Conservation (phyloP, 2,888 invertebrate genomes). For the Nomada flava region DNA sequence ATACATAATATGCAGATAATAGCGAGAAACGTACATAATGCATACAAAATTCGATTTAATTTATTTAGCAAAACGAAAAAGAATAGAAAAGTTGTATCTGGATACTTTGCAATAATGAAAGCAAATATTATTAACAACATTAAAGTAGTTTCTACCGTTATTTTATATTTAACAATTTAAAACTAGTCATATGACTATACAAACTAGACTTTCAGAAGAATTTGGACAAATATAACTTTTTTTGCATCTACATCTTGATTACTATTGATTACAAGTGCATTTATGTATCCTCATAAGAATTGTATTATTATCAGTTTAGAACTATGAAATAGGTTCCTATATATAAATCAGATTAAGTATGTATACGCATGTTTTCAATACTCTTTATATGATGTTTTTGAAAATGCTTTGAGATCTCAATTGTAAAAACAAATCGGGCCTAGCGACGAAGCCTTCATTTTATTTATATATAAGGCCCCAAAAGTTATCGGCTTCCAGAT, state of each 20-base stretch:
- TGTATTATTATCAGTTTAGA: slow-evolving; percentile 74
- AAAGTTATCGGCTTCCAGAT: slow-evolving; percentile 43
- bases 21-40: slow-evolving; percentile 40
- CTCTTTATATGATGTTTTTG: slow-evolving; percentile 75
- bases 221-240: slow-evolving; percentile 47
- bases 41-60: slow-evolving; percentile 30
- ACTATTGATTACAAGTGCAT: slow-evolving; percentile 76
- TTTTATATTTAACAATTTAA: slow-evolving; percentile 54
- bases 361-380: slow-evolving; percentile 63
- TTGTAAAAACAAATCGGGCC: slow-evolving; percentile 75
- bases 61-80: slow-evolving; percentile 57
- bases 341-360: slow-evolving; percentile 72
- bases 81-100: slow-evolving; percentile 73
- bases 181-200: slow-evolving; percentile 28
- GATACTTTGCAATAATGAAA: slow-evolving; percentile 71
- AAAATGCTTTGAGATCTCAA: slow-evolving; percentile 80
- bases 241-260: slow-evolving; percentile 66
- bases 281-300: slow-evolving; percentile 75
- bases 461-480: slow-evolving; percentile 53
- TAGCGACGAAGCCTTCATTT: slow-evolving; percentile 69
- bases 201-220: slow-evolving; percentile 29
- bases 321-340: slow-evolving; percentile 77
- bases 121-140: slow-evolving; percentile 55
- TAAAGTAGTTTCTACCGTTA: slow-evolving; percentile 48
- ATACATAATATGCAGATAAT: slow-evolving; percentile 24